Evolutionary conservation across 1,140 invertebrate species (phyloP).

Genomic region (Hypothenemus hampei): DNA sequence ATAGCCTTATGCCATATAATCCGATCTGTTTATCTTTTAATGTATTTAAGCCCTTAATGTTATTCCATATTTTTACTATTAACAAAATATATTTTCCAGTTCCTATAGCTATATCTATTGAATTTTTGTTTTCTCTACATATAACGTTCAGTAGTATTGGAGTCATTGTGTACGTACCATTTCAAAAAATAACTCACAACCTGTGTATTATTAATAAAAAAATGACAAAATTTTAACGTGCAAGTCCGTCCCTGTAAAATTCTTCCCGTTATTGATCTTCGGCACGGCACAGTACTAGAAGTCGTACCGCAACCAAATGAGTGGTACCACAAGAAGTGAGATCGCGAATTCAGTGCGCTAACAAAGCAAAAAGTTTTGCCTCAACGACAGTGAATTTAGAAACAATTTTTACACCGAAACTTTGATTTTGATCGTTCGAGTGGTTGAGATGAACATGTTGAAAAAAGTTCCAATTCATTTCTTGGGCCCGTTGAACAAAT

Average conservation of each 20-base stretch:
- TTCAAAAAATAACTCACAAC: too few species aligned
- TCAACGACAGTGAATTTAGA: too few species aligned
- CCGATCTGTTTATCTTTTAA: constrained; percentile 19
- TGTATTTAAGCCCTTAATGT: constrained; percentile 14
- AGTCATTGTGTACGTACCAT: too few species aligned
- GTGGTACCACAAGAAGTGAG: constrained; percentile 19
- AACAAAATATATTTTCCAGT: constrained; percentile 25
- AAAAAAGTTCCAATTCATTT: constrained; percentile 6
- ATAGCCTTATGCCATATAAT: constrained; percentile 13
- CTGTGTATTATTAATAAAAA: too few species aligned
- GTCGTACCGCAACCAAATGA: constrained; percentile 7
- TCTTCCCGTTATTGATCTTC: constrained; percentile 28
- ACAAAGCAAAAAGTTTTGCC: constrained; percentile 21
- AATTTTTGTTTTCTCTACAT: too few species aligned
- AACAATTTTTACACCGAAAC: too few species aligned
- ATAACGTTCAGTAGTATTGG: too few species aligned
- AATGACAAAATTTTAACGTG: too few species aligned
- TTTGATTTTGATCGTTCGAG: constrained; percentile 3
- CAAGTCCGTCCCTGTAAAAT: constrained; percentile 28
- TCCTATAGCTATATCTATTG: too few species aligned
- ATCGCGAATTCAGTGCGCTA: constrained; percentile 21
- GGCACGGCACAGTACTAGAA: constrained; percentile 16
- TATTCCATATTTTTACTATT: constrained; percentile 25
- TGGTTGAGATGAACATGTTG: constrained; percentile 9
- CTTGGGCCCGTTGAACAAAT: constrained; percentile 26